Conservation (phyloP, 1,140 invertebrate species). For the Halyomorpha halys region DNA sequence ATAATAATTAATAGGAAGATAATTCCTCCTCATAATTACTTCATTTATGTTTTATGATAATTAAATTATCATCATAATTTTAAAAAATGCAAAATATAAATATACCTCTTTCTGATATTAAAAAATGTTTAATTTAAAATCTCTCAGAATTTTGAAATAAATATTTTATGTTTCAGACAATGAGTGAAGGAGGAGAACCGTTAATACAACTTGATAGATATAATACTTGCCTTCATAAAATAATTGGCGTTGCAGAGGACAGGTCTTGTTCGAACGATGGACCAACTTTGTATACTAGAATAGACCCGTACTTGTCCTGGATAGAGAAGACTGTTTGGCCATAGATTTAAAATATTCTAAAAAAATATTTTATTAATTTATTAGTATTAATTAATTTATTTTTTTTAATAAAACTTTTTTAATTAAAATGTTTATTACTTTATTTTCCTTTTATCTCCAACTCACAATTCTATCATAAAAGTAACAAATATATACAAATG, state of each 20-base stretch:
- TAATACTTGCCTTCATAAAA: not conserved
- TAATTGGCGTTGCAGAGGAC: not conserved
- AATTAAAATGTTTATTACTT: not conserved
- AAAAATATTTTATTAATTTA: too few relatives aligned
- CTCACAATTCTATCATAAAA: too few relatives aligned
- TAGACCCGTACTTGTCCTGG: conserved; percentile 3
- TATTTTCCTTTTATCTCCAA: too few relatives aligned
- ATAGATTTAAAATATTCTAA: not conserved
- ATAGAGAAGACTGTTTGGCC: conserved; percentile 12
- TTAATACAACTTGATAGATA: not conserved
- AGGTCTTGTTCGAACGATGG: not conserved
- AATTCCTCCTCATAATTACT: too few relatives aligned
- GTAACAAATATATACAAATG: too few relatives aligned
- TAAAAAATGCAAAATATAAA: too few relatives aligned
- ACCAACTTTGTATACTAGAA: not conserved
- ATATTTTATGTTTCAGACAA: not conserved
- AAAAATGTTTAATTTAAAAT: too few relatives aligned
- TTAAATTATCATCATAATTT: too few relatives aligned
- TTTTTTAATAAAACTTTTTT: conserved; percentile 1
- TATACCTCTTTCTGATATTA: too few relatives aligned
- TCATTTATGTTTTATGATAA: too few relatives aligned
- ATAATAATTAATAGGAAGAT: too few relatives aligned
- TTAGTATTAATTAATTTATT: not conserved
- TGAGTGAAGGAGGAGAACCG: conserved; percentile 7
- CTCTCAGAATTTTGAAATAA: too few relatives aligned